Evolutionary conservation across 2,888 invertebrate species (phyloP), one percentile per base, ranked within the genome.

Genomic region (Nomada hirtipes): DNA sequence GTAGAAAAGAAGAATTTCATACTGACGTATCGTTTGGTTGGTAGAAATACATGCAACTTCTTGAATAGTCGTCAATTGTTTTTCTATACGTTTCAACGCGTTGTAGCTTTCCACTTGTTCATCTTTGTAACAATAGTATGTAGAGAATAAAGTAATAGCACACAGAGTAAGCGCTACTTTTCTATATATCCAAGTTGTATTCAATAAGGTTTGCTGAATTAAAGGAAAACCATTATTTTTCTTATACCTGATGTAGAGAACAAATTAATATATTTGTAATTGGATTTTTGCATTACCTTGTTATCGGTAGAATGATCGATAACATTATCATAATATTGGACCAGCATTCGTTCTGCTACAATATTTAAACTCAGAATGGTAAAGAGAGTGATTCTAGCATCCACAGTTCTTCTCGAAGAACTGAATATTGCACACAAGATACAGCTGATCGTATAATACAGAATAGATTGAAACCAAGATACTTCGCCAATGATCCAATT

Each of bases 401-500:
- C 93, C n/a, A 92, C 89, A 0, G 96, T 96, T 50, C 95, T 94
- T 72, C 93, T 92, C 1, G 95, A 94, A 2, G 96, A 95, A 53
- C 96, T 96, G 42, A 96, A 92, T 73, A 96, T 88, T 77, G 95
- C 95, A 59, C 95, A 94, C 53, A 95, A 89, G 67, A 95, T 88
- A 57, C 95, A 93, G 20, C 94, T 93, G 4, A 94, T 86, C 20
- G 94, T 90, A 89, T 96, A 96, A 92, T 95, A 96, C n/a, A 95
- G 91, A 44, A 96, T 91, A 0, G 96, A 95, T 90, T 96, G 96
- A 77, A 96, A 93, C 94, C 96, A 95, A 0, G 95, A 95, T 70
- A 96, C 94, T 93, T 96, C 96, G 4, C 95, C 95, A 10, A 96
- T 92, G 75, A 96, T 94, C 94, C 96, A 95, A 63, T 94, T 93